Conservation (phyloP, 2,113 vertebrate genomes). For the Nesoenas mayeri region DNA sequence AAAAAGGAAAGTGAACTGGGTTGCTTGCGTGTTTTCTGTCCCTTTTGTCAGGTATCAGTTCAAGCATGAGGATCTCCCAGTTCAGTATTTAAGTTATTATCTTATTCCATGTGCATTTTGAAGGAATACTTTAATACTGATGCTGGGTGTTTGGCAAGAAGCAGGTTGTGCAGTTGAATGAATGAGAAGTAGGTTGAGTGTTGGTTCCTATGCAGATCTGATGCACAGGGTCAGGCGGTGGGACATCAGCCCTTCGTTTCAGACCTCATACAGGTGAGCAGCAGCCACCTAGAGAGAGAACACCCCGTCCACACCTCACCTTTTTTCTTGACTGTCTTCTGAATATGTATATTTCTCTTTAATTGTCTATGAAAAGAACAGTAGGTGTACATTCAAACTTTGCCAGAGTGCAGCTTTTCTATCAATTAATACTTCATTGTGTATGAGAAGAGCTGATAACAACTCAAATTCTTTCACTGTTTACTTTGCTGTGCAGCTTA, state of each 20-base stretch:
- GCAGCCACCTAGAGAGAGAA: neutral
- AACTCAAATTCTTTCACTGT: neutral
- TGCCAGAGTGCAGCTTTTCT: neutral
- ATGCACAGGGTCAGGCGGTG: accelerated
- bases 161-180: neutral
- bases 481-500: neutral
- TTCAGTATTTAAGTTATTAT: neutral
- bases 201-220: neutral
- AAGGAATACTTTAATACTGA: neutral
- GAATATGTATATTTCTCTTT: neutral
- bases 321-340: neutral
- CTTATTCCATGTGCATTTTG: neutral
- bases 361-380: neutral
- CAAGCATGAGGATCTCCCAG: neutral
- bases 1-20: neutral
- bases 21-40: neutral
- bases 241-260: neutral
- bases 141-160: neutral
- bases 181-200: neutral
- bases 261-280: neutral
- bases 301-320: accelerated
- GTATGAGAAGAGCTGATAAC: neutral
- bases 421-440: neutral
- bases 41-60: neutral
- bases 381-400: neutral